Evolutionary conservation across 2,797 vertebrate species (phyloP).

Genomic region (Oreortyx pictus): DNA sequence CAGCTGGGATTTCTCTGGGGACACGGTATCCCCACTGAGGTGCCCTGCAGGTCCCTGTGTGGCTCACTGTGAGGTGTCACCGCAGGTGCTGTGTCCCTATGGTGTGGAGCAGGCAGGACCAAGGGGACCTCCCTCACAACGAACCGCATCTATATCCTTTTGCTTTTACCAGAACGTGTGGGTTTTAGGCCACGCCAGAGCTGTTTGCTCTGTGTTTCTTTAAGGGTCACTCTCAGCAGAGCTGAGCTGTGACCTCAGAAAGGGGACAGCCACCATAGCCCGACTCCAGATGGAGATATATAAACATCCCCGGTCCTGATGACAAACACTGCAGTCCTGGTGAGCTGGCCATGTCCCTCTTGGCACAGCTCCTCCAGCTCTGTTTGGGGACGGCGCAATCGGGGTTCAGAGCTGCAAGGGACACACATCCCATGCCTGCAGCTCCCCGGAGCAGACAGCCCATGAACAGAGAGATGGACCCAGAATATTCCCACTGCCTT

Average conservation of each 20-base stretch:
- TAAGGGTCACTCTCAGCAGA: neutral
- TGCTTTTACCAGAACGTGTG: neutral
- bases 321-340: neutral
- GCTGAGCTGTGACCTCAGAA: neutral
- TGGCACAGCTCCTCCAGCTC: neutral
- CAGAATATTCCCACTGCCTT: neutral
- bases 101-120: neutral
- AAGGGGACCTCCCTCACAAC: neutral
- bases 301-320: neutral
- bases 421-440: neutral
- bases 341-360: neutral
- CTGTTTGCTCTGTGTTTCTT: neutral
- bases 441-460: neutral
- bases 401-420: neutral
- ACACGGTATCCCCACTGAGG: rapidly evolving
- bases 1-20: neutral
- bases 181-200: neutral
- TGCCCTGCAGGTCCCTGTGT: neutral
- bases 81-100: rapidly evolving
- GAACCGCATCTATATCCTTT: neutral
- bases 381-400: rapidly evolving
- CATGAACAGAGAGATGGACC: rapidly evolving
- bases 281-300: neutral
- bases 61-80: neutral
- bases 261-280: neutral